These are phyloP conservation scores for Sialia sialis DNA, from an alignment of 2,113 vertebrate species.

Conservation along the genomic window DNA sequence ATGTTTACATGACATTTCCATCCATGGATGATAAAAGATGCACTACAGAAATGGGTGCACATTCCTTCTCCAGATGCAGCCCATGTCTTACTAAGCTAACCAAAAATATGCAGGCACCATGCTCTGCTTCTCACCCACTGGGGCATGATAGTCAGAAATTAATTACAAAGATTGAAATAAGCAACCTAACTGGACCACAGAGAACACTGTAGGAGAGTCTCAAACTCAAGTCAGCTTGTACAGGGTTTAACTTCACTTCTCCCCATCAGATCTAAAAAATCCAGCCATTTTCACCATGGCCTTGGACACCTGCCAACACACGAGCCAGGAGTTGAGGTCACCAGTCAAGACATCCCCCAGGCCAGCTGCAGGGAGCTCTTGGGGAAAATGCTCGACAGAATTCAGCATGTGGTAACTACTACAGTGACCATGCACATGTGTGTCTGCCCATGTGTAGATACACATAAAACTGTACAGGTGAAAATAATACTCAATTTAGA, in stretches of 20 bases:
- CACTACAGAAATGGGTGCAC: not conserved
- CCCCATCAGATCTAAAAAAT: not conserved
- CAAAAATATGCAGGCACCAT: not conserved
- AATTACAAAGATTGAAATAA: not conserved
- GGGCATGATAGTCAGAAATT: not conserved
- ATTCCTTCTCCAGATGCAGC: not conserved
- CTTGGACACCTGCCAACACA: not conserved
- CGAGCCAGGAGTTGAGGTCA: not conserved
- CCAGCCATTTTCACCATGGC: not conserved
- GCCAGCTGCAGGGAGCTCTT: not conserved
- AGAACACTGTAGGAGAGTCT: not conserved
- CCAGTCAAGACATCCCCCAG: not conserved
- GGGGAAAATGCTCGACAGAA: not conserved
- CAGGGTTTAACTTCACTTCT: not conserved
- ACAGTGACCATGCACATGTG: accelerated
- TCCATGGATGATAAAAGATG: not conserved
- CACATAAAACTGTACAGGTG: not conserved
- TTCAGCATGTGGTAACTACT: not conserved
- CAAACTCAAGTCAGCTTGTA: not conserved
- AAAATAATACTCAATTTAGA: not conserved
- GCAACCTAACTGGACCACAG: not conserved
- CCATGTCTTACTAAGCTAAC: not conserved
- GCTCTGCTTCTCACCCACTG: not conserved
- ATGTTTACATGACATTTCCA: not conserved
- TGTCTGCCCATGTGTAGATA: not conserved